Percentiles rank a stretch among this genome's conserved stretches.
Evolutionary conservation across 2,797 vertebrate genomes (phyloP).

Genomic region (Semotilus atromaculatus): DNA sequence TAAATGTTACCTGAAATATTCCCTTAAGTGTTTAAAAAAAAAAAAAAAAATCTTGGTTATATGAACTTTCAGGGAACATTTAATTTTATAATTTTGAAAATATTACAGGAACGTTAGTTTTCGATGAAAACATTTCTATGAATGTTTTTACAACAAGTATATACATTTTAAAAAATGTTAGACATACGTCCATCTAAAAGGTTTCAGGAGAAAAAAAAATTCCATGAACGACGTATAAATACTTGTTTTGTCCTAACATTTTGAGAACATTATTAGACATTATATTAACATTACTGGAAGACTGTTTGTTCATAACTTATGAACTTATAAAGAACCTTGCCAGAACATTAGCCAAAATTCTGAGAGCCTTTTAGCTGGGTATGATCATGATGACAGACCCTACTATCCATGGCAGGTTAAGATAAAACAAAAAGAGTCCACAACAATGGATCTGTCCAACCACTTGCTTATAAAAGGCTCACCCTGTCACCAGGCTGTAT

Average conservation of each 20-base stretch:
- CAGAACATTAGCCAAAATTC: neutral
- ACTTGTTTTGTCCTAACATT: no score
- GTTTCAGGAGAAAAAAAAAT: no score
- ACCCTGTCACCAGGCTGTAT: conserved; percentile 42
- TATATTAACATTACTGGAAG: neutral
- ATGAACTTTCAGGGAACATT: neutral
- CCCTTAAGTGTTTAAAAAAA: no score
- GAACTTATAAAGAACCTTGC: no score
- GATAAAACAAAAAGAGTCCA: neutral
- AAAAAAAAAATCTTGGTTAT: no score
- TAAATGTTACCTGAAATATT: neutral
- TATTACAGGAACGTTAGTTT: neutral
- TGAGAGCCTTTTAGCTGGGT: neutral
- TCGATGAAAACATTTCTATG: neutral
- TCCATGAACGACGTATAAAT: no score
- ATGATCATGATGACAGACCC: neutral
- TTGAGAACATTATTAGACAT: no score
- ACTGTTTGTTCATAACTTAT: neutral
- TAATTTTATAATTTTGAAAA: neutral
- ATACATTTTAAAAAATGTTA: no score
- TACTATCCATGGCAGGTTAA: neutral
- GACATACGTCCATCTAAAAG: no score
- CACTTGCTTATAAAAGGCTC: conserved; percentile 1
- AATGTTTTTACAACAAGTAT: neutral
- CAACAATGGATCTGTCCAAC: neutral